These are phyloP conservation scores for Rhynchomys soricoides DNA, from an alignment of 2,113 vertebrate genomes.

Conservation along the genomic window DNA sequence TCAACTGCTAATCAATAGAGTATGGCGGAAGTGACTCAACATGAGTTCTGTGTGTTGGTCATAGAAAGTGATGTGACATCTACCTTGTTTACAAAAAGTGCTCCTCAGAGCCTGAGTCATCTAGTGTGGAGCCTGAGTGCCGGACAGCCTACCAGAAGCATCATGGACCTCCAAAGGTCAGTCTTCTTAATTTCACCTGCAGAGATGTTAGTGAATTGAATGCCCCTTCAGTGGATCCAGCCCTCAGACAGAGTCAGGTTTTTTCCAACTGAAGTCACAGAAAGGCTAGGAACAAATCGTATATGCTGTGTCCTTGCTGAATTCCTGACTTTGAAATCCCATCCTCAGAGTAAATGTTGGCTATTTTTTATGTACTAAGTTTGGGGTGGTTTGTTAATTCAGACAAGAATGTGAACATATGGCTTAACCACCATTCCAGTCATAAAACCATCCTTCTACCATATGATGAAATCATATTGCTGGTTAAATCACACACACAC, in stretches of 20 bases:
- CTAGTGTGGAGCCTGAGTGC: not conserved
- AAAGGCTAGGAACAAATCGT: not conserved
- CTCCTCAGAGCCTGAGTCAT: not conserved
- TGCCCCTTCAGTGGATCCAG: not conserved
- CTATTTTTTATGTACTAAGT: too few species aligned
- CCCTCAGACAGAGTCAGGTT: not conserved
- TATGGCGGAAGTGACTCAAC: conserved; percentile 7
- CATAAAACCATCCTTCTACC: not conserved
- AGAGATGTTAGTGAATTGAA: not conserved
- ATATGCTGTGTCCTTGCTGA: not conserved
- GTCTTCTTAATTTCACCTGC: not conserved
- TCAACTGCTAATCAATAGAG: conserved; percentile 33
- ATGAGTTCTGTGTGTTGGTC: not conserved
- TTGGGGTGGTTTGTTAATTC: not conserved
- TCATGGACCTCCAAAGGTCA: not conserved
- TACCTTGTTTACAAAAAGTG: not conserved
- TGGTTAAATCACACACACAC: not conserved
- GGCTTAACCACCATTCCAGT: not conserved
- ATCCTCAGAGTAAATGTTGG: not conserved
- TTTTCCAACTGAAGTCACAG: not conserved
- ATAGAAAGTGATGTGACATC: not conserved
- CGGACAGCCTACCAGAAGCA: not conserved
- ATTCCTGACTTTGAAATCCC: not conserved
- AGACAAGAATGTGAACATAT: not conserved
- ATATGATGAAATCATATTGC: not conserved